phyloP scores from a whole-genome alignment of 2,113 vertebrate species.

The Smithornis capensis region DNA sequence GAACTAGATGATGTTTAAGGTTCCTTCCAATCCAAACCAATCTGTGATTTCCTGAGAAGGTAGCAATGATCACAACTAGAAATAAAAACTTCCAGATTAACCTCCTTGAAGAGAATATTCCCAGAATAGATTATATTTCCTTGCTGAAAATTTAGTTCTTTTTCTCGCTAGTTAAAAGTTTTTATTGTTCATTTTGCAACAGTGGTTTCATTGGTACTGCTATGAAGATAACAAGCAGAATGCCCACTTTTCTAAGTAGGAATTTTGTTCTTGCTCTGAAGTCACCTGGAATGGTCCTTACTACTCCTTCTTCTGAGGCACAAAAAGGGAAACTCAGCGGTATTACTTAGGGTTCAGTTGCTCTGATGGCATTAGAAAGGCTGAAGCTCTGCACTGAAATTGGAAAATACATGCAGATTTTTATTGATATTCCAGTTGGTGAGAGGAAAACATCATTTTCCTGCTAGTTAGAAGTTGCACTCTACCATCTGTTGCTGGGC shows the following conservation, averaged over 20 bases:
- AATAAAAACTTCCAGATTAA: neutral
- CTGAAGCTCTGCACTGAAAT: neutral
- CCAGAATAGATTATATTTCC: neutral
- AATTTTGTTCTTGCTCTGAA: neutral
- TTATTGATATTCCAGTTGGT: slow-evolving; percentile 1
- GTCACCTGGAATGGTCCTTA: neutral
- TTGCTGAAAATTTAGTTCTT: neutral
- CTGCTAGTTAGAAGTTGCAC: neutral
- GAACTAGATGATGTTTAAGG: neutral
- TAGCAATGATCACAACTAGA: neutral
- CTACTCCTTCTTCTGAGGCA: neutral
- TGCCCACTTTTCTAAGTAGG: neutral
- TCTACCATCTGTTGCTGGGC: slow-evolving; percentile 25
- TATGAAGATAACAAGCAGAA: neutral
- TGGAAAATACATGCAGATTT: neutral
- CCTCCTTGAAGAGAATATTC: neutral
- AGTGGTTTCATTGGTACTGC: neutral
- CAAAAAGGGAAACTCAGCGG: neutral
- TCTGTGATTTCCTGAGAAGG: neutral
- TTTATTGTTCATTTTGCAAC: neutral
- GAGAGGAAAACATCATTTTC: slow-evolving; percentile 21
- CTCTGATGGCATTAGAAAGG: neutral
- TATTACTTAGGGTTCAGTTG: neutral
- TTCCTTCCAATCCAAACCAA: neutral
- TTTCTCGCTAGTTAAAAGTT: neutral